A percentile compares a stretch with the other conserved stretches of the same genome.
phyloP scores from a whole-genome alignment of 2,113 vertebrate species.

The Salvelinus alpinus region DNA sequence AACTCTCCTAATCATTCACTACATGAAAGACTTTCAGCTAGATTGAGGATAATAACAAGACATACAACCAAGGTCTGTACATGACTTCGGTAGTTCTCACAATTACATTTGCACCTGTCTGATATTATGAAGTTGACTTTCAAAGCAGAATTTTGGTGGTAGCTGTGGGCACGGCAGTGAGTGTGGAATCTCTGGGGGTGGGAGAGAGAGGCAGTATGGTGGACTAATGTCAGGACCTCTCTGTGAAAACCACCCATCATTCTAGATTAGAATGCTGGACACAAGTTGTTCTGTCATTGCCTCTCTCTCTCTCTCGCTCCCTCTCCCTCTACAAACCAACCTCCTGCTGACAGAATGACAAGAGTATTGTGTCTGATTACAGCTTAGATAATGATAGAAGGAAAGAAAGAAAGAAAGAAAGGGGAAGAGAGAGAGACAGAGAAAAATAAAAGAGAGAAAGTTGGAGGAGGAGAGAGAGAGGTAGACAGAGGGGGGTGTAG shows the following conservation, averaged over 20 bases:
- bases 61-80: neutral
- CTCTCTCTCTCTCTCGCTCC: neutral
- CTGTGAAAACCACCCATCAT: neutral
- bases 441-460: conserved; percentile 3
- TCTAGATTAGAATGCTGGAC: neutral
- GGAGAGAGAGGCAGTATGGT: neutral
- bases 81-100: conserved; percentile 39
- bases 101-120: conserved; percentile 64
- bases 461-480: conserved; percentile 18
- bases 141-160: neutral
- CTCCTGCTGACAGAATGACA: conserved; percentile 28
- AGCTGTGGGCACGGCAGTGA: conserved; percentile 2
- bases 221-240: conserved; percentile 2
- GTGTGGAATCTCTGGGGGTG: neutral
- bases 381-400: neutral
- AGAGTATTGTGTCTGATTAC: neutral
- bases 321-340: conserved; percentile 2
- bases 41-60: conserved; percentile 28
- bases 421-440: neutral
- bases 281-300: neutral
- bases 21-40: conserved; percentile 17
- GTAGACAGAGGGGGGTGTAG: neutral
- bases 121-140: conserved; percentile 15
- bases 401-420: conserved; percentile 11
- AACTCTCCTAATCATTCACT: conserved; percentile 45